Base-by-base conservation (phyloP, 64 coral and sea anemone species). In the Hydrozoanthus tunicans region DNA sequence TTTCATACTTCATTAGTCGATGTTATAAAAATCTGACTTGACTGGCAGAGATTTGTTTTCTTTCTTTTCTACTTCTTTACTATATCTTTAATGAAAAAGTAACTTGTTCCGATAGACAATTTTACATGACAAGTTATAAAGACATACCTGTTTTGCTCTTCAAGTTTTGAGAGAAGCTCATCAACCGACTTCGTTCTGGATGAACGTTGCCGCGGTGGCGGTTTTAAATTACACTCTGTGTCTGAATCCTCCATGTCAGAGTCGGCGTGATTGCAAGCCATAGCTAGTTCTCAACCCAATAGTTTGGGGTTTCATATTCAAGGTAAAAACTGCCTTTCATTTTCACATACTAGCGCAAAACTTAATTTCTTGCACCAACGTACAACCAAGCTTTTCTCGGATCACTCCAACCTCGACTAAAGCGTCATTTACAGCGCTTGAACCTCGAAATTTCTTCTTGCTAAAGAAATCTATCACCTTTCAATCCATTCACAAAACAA, bases 81-180 rank as follows among this genome's bases (percentile, higher is more conserved):
- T 7, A 62, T 59, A 27, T 43, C 32, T 43, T 43, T 43, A 43
- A 43, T 43, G 32, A 2, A 43, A 43, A 43, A 43, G 32, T 43
- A 43, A 43, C 32, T 43, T 43, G 32, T 43, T 43, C 32, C 32
- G 2, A 43, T 43, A 43, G 32, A 43, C 32, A 43, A 43, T 43
- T 43, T 43, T 43, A n/a, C 7, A 73, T 5, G 23, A 73, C 20
- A 25, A 51, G 13, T 6, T 14, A 25, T 6, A 51, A 73, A 55
- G 53, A 24, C 59, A 74, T 70, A 94, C 95, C 95, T 92, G 78
- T 96, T 96, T 78, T 96, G 95, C 14, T 96, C 95, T 27, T 96
- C 95, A 32, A 96, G 82, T 73, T 94, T 91, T 0, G 92, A 90
- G 1, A 96, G 69, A 6, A 96, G 83, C 5, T 96, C 92, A 66